These are phyloP conservation scores for Hemitrygon akajei DNA, from an alignment of 2,797 vertebrate genomes.

Conservation along the genomic window DNA sequence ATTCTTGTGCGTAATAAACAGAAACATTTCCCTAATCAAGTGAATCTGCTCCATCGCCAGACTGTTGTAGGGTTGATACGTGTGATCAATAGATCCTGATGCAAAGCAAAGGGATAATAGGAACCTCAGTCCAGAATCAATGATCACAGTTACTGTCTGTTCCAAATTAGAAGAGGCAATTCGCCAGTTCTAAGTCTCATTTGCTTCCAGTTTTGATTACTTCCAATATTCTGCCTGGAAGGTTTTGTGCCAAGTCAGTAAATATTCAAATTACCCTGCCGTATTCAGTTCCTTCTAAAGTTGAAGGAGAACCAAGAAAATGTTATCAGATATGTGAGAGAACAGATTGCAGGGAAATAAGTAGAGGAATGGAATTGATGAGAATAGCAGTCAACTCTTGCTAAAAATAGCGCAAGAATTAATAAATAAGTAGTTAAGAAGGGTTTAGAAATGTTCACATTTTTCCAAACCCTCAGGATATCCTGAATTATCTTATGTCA, in stretches of 20 bases:
- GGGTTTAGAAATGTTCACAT: not conserved
- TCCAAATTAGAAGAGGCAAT: not conserved
- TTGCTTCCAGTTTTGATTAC: not conserved
- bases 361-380: no score
- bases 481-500: not conserved
- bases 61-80: not conserved
- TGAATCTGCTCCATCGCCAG: not conserved
- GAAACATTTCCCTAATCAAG: not conserved
- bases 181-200: conserved; percentile 1
- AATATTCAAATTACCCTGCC: not conserved
- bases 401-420: not conserved
- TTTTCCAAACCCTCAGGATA: not conserved
- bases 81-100: not conserved
- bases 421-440: not conserved
- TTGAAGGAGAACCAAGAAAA: not conserved
- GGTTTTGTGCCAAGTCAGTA: not conserved
- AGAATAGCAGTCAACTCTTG: not conserved
- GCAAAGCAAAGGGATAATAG: not conserved
- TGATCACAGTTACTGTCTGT: not conserved
- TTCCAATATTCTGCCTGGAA: conserved; percentile 23
- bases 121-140: not conserved
- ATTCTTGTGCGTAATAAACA: not conserved
- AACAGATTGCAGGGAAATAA: no score
- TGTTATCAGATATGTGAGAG: no score
- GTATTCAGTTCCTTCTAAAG: not conserved